Base-by-base conservation (phyloP, 2,888 invertebrate genomes). In the Melanostoma scalare region DNA sequence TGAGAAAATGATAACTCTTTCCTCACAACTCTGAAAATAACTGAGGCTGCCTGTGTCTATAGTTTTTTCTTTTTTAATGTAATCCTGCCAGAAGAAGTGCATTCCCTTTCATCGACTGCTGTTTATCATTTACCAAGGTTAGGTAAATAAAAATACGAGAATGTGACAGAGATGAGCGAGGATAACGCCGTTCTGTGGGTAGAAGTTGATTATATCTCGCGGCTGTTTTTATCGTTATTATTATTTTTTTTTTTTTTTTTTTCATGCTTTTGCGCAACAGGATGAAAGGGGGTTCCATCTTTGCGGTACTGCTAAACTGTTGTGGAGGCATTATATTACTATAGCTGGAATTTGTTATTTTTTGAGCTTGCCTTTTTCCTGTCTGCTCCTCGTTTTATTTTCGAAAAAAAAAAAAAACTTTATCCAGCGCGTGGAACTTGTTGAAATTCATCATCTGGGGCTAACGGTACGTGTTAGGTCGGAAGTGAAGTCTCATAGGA, bases 401-500 rank as follows among this genome's bases (percentile, higher is more conserved):
- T 36, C 31, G 10, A 30, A 3, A 50, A 20, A 53, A 53, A 35
- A 36, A 53, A 8, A 46, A 46, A 61, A 46, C 38, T 55, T 73
- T 63, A 46, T 69, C 48, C 10, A 0, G 31, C 31, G 44, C 6
- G 55, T 48, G n/a, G 52, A 46, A 20, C 44, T 61, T 44, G 35
- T 44, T 46, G 1, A 69, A 53, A 53, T 55, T 61, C 53, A 55
- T 75, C 67, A 75, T 56, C 65, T 40, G 4, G 0, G 30, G 40
- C 38, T 55, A 1, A 61, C 46, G 46, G 42, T 42, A 67, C 67
- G 67, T 75, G 74, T 40, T 67, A 75, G 74, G 74, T 68, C 68
- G 61, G 75, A 2, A 38, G 46, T 48, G 56, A 56, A 65, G 74
- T 65, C 56, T 38, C 48, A 74, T 50, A 74, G 74, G 74, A 74